phyloP scores from a whole-genome alignment of 2,888 invertebrate genomes.

The Cephus pulcher region DNA sequence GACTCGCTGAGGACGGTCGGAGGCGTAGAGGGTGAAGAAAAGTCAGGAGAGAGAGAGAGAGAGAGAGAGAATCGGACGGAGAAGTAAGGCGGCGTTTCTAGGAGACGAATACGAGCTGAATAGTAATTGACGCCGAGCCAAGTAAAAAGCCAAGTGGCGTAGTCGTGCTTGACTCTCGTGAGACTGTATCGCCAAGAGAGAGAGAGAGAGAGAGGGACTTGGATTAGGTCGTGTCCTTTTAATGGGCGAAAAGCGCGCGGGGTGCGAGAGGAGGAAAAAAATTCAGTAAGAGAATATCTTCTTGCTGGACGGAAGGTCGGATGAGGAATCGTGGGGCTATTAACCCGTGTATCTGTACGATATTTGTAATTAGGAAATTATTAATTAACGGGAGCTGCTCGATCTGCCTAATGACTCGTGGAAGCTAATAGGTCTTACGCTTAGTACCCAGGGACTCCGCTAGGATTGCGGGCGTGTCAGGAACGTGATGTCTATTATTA shows the following conservation, averaged over 20 bases:
- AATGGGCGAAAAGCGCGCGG: not conserved
- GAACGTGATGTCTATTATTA: not conserved
- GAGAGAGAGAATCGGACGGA: not conserved
- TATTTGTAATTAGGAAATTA: not conserved
- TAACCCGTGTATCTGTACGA: not conserved
- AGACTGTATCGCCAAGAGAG: not conserved
- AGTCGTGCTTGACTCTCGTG: not conserved
- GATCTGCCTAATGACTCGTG: not conserved
- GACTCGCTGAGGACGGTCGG: not conserved
- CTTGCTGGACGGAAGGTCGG: not conserved
- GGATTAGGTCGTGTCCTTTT: not conserved
- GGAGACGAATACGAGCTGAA: conserved; percentile 3
- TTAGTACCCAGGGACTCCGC: not conserved
- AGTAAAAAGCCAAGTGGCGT: not conserved
- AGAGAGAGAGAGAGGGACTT: not conserved
- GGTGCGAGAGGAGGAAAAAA: not conserved
- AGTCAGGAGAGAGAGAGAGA: not conserved
- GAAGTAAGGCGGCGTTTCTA: not conserved
- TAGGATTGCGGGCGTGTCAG: not conserved
- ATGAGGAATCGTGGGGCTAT: not conserved
- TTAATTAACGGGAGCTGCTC: not conserved
- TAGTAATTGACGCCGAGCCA: not conserved
- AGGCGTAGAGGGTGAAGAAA: not conserved
- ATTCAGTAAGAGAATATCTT: not conserved
- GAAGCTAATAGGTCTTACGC: not conserved